These are phyloP conservation scores for Chaenodraco wilsoni DNA, from an alignment of 2,797 vertebrate species.

Conservation along the genomic window DNA sequence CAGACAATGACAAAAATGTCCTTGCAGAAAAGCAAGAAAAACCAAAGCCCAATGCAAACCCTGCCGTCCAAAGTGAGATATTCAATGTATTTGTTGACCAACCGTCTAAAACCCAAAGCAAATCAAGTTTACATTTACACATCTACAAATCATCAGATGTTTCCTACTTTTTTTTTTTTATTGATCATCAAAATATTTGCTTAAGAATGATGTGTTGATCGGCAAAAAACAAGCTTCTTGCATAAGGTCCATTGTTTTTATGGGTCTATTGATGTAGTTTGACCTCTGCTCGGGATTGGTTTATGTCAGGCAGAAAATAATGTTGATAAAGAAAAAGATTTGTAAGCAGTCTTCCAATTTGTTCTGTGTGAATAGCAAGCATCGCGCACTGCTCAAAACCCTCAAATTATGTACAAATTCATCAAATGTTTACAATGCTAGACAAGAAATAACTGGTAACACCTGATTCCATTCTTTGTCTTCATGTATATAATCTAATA, in stretches of 20 bases:
- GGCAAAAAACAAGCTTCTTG: background rate
- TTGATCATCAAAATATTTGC: background rate
- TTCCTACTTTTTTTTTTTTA: background rate
- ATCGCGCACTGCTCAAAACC: background rate
- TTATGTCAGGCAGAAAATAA: background rate
- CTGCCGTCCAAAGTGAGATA: background rate
- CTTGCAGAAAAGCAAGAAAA: background rate
- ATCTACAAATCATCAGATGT: background rate
- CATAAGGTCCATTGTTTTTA: background rate
- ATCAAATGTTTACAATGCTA: background rate
- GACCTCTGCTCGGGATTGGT: background rate
- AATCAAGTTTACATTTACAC: background rate
- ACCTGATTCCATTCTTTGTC: background rate
- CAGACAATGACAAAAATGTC: background rate
- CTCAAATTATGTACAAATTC: background rate
- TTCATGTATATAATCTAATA: background rate
- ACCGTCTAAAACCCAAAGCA: too few species aligned
- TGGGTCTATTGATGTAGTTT: conserved; percentile 8
- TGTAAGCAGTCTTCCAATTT: background rate
- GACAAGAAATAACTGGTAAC: background rate
- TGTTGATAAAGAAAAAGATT: background rate
- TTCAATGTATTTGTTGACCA: background rate
- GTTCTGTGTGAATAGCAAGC: background rate
- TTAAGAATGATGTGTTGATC: background rate
- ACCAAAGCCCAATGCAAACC: background rate